phyloP scores from a whole-genome alignment of 2,888 invertebrate species.

The Punctoribates punctum region DNA sequence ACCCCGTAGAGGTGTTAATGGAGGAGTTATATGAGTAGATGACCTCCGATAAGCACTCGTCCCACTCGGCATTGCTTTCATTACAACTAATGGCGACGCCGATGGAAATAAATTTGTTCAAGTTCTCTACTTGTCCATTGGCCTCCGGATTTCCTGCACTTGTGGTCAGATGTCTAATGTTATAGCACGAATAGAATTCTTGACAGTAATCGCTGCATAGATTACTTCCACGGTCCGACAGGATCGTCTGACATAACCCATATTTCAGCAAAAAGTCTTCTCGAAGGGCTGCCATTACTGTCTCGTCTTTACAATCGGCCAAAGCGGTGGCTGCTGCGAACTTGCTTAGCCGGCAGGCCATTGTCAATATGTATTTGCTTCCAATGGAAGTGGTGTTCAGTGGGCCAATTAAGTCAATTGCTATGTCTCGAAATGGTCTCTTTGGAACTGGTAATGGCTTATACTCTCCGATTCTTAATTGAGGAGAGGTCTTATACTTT shows the following conservation, averaged over 20 bases:
- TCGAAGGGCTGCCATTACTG: background rate
- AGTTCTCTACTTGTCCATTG: background rate
- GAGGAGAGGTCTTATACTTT: background rate
- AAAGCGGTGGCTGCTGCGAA: background rate
- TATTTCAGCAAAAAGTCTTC: background rate
- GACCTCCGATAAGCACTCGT: too few species aligned
- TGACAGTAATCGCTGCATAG: background rate
- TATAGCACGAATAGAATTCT: background rate
- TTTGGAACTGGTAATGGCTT: background rate
- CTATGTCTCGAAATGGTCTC: background rate
- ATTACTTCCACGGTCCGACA: too few species aligned
- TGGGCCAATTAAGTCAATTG: background rate
- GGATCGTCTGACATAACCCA: too few species aligned
- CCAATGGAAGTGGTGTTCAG: background rate
- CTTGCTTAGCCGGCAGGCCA: background rate
- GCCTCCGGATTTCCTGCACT: background rate
- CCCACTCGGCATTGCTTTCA: too few species aligned
- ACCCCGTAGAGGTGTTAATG: too few species aligned
- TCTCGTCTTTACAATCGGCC: background rate
- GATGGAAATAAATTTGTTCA: background rate
- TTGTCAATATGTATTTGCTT: background rate
- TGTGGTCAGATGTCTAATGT: background rate
- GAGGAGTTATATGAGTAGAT: too few species aligned
- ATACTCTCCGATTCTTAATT: background rate
- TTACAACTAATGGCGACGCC: too few species aligned